phyloP scores from a whole-genome alignment of 2,797 vertebrate genomes.

The Chlorospingus semifuscus region DNA sequence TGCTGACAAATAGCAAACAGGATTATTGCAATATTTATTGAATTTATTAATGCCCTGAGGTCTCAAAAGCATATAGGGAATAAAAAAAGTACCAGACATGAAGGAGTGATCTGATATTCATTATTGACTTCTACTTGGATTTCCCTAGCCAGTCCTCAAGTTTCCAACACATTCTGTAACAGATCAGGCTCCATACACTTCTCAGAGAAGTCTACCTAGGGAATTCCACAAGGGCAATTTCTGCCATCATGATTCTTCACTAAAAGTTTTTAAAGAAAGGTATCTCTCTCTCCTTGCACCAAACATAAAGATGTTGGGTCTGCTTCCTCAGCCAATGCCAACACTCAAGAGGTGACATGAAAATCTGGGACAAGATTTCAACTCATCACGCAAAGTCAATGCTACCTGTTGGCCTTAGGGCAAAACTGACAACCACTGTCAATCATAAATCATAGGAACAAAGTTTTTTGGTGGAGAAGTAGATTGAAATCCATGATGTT shows the following conservation, averaged over 20 bases:
- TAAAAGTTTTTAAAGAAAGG: not conserved
- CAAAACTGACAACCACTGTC: not conserved
- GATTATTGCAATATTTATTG: not conserved
- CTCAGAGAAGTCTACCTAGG: not conserved
- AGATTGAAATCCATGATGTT: not conserved
- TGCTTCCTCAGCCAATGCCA: not conserved
- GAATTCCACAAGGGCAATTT: not conserved
- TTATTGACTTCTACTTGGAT: not conserved
- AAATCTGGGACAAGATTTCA: not conserved
- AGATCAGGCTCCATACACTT: not conserved
- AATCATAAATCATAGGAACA: not conserved
- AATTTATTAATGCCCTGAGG: not conserved
- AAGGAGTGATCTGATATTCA: not conserved
- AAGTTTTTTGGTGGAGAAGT: not conserved
- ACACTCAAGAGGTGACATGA: not conserved
- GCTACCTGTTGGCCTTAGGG: not conserved
- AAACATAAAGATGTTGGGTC: not conserved
- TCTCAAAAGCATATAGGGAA: not conserved
- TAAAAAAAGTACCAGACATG: not conserved
- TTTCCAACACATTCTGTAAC: not conserved
- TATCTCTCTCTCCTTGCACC: not conserved
- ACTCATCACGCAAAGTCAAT: not conserved
- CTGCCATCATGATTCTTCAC: not conserved
- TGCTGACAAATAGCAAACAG: not conserved
- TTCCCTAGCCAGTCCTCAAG: not conserved